Percentiles rank a stretch among this genome's conserved stretches.
phyloP scores from a whole-genome alignment of 2,888 invertebrate species.

The Standfussiana lucernea region DNA sequence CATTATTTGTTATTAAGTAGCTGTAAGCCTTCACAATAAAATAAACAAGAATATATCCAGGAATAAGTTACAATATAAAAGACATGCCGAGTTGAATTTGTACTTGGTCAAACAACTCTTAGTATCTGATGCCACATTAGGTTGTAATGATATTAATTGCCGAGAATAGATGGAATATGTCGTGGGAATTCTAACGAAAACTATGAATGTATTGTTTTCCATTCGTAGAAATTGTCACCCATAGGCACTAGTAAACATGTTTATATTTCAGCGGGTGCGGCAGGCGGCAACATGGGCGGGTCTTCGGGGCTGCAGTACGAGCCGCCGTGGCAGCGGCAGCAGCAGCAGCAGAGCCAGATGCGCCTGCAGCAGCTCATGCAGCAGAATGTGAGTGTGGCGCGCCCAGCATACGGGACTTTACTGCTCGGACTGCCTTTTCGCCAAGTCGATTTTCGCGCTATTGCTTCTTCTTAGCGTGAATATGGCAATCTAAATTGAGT shows the following conservation, averaged over 20 bases:
- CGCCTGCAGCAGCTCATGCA: constrained; percentile 86
- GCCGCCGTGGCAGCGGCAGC: constrained; percentile 89
- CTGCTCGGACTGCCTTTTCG: background rate
- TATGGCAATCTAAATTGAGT: background rate
- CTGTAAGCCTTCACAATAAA: background rate
- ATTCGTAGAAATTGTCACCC: background rate
- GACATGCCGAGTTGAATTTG: background rate
- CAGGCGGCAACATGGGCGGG: constrained; percentile 74
- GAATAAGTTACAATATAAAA: background rate
- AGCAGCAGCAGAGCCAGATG: constrained; percentile 85
- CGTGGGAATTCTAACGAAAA: background rate
- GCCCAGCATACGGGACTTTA: background rate
- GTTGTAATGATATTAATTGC: background rate
- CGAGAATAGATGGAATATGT: background rate
- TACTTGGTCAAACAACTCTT: background rate
- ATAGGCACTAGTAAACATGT: background rate
- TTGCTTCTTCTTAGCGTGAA: background rate
- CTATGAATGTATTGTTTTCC: background rate
- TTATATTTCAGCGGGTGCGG: constrained; percentile 17
- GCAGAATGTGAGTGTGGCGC: constrained; percentile 78
- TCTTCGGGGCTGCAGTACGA: constrained; percentile 87
- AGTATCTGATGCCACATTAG: background rate
- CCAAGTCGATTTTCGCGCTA: background rate
- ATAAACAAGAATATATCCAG: background rate
- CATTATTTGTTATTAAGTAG: background rate